Conservation (phyloP, 2,888 invertebrate species). For the Empis livida region DNA sequence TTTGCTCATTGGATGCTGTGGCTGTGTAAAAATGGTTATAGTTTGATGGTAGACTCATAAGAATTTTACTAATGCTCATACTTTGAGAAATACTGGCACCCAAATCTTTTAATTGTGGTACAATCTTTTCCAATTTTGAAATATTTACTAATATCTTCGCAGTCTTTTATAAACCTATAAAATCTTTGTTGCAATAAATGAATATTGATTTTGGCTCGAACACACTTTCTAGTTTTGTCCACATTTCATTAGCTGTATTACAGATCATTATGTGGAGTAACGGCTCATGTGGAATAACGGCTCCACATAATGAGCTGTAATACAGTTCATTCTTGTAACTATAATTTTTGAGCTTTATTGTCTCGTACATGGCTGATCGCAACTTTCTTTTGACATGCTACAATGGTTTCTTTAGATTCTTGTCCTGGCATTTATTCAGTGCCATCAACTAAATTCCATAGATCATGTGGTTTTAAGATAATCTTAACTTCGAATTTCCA, state of each 20-base stretch:
- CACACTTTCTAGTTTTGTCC: constrained; percentile 1
- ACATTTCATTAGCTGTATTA: constrained; percentile 2
- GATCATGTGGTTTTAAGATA: not conserved
- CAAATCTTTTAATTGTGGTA: constrained; percentile 10
- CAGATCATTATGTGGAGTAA: not conserved
- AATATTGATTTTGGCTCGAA: constrained; percentile 3
- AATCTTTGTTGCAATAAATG: too few relatives aligned
- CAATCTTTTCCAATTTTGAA: constrained; percentile 9
- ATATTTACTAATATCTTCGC: constrained; percentile 13
- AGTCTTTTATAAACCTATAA: too few relatives aligned
- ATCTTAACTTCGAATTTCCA: constrained; percentile 1
- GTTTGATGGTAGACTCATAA: constrained; percentile 1
- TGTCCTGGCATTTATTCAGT: not conserved
- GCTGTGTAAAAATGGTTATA: constrained; percentile 24
- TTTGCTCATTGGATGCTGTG: constrained; percentile 5
- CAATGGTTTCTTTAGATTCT: not conserved
- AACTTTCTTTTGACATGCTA: too few relatives aligned
- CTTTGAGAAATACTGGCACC: constrained; percentile 10
- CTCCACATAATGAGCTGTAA: too few relatives aligned
- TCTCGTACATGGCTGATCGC: too few relatives aligned
- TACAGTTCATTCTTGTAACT: not conserved
- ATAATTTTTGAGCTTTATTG: constrained; percentile 1
- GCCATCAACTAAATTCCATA: constrained; percentile 1
- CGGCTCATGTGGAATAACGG: not conserved
- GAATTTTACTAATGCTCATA: constrained; percentile 12